phyloP scores from a whole-genome alignment of 2,113 vertebrate genomes.

The Mustelus asterias region DNA sequence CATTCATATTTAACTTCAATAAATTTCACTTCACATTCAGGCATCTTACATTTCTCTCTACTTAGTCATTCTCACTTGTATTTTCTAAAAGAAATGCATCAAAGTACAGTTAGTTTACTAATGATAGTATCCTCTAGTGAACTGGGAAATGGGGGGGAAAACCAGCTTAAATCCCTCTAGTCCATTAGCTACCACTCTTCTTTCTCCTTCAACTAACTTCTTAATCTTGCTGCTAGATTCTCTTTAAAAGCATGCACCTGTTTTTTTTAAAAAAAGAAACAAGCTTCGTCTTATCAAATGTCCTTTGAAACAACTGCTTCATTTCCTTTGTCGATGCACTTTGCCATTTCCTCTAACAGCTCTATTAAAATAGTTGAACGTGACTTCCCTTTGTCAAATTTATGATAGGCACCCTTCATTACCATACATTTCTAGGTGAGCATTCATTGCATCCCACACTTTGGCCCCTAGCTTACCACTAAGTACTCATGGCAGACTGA shows the following conservation, averaged over 20 bases:
- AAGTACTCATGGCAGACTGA: not conserved
- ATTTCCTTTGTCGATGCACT: not conserved
- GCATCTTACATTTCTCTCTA: not conserved
- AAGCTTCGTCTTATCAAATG: not conserved
- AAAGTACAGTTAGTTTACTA: not conserved
- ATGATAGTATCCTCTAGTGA: not conserved
- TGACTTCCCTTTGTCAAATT: not conserved
- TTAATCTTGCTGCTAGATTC: not conserved
- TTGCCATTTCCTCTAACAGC: not conserved
- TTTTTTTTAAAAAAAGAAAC: not conserved
- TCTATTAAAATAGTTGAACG: not conserved
- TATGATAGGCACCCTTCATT: not conserved
- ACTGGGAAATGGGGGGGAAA: not conserved
- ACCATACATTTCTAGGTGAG: not conserved
- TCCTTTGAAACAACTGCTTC: not conserved
- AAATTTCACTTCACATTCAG: not conserved
- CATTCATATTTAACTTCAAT: not conserved
- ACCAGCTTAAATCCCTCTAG: not conserved
- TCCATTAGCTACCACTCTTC: not conserved
- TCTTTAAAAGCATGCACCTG: not conserved
- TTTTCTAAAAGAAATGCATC: not conserved
- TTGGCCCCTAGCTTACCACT: not conserved
- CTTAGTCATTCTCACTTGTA: not conserved
- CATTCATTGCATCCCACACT: not conserved
- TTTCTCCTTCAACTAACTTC: not conserved